Evolutionary conservation across 1,140 invertebrate genomes (phyloP).

Genomic region (Lerema accius): DNA sequence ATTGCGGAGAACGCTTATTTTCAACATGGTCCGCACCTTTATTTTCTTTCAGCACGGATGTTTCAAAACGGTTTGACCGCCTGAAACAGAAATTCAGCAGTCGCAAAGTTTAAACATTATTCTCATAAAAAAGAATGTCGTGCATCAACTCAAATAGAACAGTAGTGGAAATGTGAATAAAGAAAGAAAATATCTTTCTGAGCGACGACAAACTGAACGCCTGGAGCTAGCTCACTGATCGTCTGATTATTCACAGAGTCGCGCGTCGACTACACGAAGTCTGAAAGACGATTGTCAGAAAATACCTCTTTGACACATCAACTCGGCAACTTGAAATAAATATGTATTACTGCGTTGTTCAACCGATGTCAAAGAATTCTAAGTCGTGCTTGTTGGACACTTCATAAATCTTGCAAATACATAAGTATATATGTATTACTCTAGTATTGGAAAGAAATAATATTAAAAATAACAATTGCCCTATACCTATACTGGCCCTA

Average conservation of each 20-base stretch:
- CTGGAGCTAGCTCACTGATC: conserved; percentile 2
- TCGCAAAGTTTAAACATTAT: neutral
- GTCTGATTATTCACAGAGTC: conserved; percentile 4
- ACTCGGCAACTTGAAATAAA: conserved; percentile 1
- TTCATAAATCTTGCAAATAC: neutral
- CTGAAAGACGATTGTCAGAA: neutral
- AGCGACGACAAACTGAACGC: conserved; percentile 11
- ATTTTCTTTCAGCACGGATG: too few relatives aligned
- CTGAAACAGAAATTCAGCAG: neutral
- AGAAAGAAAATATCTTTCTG: conserved; percentile 6
- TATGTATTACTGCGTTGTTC: neutral
- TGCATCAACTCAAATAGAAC: conserved; percentile 1
- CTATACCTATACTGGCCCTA: too few relatives aligned
- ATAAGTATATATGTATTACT: too few relatives aligned
- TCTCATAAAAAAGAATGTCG: neutral
- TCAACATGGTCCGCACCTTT: too few relatives aligned
- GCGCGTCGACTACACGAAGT: neutral
- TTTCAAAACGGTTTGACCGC: too few relatives aligned
- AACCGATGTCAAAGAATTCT: neutral
- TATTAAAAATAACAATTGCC: too few relatives aligned
- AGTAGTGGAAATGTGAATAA: conserved; percentile 7
- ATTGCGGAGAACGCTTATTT: too few relatives aligned
- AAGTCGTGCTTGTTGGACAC: neutral
- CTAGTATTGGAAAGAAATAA: too few relatives aligned
- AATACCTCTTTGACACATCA: neutral